A percentile compares a stretch with the other conserved stretches of the same genome.
Conservation (phyloP, 2,797 vertebrate genomes). For the Lepilemur septentrionalis region DNA sequence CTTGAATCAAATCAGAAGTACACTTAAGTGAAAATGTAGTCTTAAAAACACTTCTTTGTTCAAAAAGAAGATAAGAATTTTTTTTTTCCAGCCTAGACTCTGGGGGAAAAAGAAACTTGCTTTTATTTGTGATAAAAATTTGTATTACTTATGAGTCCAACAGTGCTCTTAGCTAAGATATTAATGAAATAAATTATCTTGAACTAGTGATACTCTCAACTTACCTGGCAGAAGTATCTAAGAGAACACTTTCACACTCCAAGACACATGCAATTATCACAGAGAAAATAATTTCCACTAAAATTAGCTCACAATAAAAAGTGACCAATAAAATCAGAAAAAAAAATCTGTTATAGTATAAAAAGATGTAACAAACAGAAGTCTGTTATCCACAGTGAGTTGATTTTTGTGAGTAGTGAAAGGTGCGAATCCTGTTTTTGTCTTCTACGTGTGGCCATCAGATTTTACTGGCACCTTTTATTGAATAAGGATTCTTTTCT, state of each 20-base stretch:
- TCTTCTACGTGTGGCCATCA: no score
- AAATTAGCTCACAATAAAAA: neutral
- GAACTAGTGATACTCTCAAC: neutral
- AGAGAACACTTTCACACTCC: neutral
- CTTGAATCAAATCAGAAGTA: neutral
- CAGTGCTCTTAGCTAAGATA: neutral
- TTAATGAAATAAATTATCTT: neutral
- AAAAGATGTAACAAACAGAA: neutral
- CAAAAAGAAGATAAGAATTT: neutral
- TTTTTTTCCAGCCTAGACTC: neutral
- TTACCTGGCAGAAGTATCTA: neutral
- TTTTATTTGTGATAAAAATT: neutral
- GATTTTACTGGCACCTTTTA: no score
- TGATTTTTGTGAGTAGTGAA: no score
- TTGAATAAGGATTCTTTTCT: no score
- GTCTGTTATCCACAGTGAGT: no score
- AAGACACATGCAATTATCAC: neutral
- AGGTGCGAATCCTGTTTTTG: no score
- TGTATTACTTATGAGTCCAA: neutral
- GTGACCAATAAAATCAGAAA: neutral
- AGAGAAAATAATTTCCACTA: neutral
- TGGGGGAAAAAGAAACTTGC: neutral
- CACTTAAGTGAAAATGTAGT: neutral
- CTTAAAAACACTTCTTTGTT: neutral
- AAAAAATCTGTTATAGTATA: neutral